Base-by-base conservation (phyloP, 2,888 invertebrate species). In the Idaea aversata region DNA sequence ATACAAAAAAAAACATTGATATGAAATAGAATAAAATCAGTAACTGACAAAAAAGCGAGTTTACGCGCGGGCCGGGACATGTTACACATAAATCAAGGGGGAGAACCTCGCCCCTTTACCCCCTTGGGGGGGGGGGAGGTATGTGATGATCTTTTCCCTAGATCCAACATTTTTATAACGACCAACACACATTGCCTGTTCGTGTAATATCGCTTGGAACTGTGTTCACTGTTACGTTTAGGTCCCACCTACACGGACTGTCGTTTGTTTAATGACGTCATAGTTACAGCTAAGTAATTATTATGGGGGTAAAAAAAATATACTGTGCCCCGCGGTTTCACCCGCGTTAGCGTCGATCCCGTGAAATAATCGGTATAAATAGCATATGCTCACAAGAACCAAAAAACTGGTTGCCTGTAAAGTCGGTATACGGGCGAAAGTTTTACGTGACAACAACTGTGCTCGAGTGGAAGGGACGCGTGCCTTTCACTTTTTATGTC, bases 111-210 rank as follows among this genome's bases (percentile, higher is more conserved):
- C 83, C 79, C 81, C 81, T 74, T 78, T 72, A 73, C 72, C 71
- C 75, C 66, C 76, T 81, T 73, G 77, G 75, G 82, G 85, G 90
- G 90, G 47, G 47, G 7, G 47, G 47, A 13, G 47, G 47, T 47
- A 10, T 47, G 47, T 47, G 47, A 91, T 93, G 92, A 93, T 93
- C 93, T 93, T 90, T 90, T 89, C 87, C 86, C 87, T 80, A 85
- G 89, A 89, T 90, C 90, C 90, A 85, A 91, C 90, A 92, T 92
- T 93, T 93, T 93, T 93, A 92, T 92, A 91, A 91, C 88, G 85
- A 85, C 80, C 82, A 82, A 82, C 83, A 82, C 84, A 84, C 77
- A 77, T 76, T 75, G 77, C 75, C 77, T 83, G 86, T 84, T 83
- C 80, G 79, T 77, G 77, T 79, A 80, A 80, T 82, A 83, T 83